Base-by-base conservation (phyloP, 1,140 invertebrate species). In the Potamilus streckersoni region DNA sequence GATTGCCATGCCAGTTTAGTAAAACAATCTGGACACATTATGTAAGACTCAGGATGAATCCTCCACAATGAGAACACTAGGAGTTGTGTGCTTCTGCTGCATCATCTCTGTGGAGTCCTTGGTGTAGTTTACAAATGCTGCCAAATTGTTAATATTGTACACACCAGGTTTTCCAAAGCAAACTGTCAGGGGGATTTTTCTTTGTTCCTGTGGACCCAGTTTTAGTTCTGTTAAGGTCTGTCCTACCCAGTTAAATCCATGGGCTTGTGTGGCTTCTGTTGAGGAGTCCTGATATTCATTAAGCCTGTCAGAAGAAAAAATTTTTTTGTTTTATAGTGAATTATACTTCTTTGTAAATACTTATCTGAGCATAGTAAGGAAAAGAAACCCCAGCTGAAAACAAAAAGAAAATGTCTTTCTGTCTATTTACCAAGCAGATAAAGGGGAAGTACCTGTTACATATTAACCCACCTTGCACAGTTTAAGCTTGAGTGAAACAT, bases 121-220 rank as follows among this genome's bases (percentile, higher is more conserved):
- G 16, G 77, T 79, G 73, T 83, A 83, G 4, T 82, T 81, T 5
- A 86, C 88, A 78, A 86, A 85, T 70, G 88, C 88, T 12, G 86
- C 78, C 55, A 88, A 67, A 31, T 80, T 83, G 76, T 87, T 87
- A 17, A 88, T 73, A 71, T 89, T 88, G 78, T 85, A 89, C n/a
- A 88, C 85, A 0, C 88, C 88, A 5, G 88, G 87, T 23, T 78
- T 82, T 55, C 81, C 79, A 74, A 89, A 86, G 3, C 84, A 84
- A 4, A 83, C 87, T 3, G 78, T 78, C 49, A 89, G 74, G 11
- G 64, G 56, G 31, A 88, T 62, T 11, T 79, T 77, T 57, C 76
- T 49, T 20, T 81, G 80, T 61, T 86, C 82, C 23, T 82, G 79
- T 11, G 80, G 70, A 1, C 73, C 76, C 27, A 89, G 74, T 63